Evolutionary conservation across 2,888 invertebrate genomes (phyloP).

Genomic region (Rhagophthalmus giganteus): DNA sequence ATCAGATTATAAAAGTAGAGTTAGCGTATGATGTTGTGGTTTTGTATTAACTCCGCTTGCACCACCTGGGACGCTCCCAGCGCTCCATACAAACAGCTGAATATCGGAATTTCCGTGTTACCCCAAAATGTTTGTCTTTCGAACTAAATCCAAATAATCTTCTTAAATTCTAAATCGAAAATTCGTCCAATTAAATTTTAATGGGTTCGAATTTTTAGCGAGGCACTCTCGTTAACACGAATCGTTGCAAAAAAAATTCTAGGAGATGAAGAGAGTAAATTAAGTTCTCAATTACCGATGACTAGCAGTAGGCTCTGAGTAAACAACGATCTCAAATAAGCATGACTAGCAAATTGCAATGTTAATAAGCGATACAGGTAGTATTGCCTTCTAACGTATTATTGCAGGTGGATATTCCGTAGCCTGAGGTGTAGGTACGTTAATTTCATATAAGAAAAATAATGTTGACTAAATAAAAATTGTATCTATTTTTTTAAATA

Average conservation of each 20-base stretch:
- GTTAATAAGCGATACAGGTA: too few species aligned
- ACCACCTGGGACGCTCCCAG: slow-evolving; percentile 32
- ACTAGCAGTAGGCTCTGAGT: slow-evolving; percentile 49
- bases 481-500: too few species aligned
- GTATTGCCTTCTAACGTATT: too few species aligned
- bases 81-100: slow-evolving; percentile 28
- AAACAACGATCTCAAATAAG: slow-evolving; percentile 45
- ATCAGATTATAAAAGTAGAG: slow-evolving; percentile 55
- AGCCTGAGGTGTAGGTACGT: too few species aligned
- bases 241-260: too few species aligned
- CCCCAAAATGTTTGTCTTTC: slow-evolving; percentile 36
- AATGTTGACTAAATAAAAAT: too few species aligned
- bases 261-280: slow-evolving; percentile 45
- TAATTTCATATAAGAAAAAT: too few species aligned
- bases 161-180: slow-evolving; percentile 1
- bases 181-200: background rate
- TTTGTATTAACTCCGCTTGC: slow-evolving; percentile 51
- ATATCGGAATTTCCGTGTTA: slow-evolving; percentile 32
- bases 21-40: slow-evolving; percentile 55
- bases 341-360: slow-evolving; percentile 40
- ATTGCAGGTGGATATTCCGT: too few species aligned
- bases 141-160: slow-evolving; percentile 31
- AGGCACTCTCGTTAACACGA: slow-evolving; percentile 1
- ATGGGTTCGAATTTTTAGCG: slow-evolving; percentile 1
- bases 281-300: slow-evolving; percentile 51